Conservation (phyloP, 2,113 vertebrate genomes). For the Stigmatopora nigra region DNA sequence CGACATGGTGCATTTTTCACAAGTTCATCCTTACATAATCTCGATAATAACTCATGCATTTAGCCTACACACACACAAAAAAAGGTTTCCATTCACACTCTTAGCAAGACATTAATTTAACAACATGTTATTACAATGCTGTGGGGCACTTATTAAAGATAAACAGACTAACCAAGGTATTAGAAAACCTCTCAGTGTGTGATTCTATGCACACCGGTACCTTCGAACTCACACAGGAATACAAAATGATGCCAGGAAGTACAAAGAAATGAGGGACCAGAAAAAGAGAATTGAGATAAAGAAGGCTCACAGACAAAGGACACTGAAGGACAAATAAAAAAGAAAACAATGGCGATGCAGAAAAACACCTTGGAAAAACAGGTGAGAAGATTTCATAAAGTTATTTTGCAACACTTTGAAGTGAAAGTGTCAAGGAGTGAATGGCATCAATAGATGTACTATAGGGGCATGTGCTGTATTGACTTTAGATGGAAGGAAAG, state of each 20-base stretch:
- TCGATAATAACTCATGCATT: neutral
- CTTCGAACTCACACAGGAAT: slow-evolving; percentile 18
- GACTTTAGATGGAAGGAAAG: neutral
- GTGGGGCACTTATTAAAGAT: neutral
- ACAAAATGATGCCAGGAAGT: slow-evolving; percentile 29
- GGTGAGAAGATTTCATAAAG: neutral
- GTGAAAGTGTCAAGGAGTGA: neutral
- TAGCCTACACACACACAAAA: neutral
- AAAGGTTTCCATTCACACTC: neutral
- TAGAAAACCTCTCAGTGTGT: neutral
- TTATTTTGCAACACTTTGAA: neutral
- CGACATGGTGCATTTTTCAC: neutral
- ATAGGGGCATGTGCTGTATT: neutral
- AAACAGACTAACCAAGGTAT: neutral
- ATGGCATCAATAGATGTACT: neutral
- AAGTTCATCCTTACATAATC: neutral
- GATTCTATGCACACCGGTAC: too few species aligned
- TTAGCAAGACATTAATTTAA: neutral
- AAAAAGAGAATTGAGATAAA: slow-evolving; percentile 34
- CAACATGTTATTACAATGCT: neutral
- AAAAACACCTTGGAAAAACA: slow-evolving; percentile 1
- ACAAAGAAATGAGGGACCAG: slow-evolving; percentile 38
- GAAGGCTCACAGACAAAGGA: slow-evolving; percentile 15
- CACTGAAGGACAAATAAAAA: slow-evolving; percentile 29
- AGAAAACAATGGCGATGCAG: neutral